phyloP scores from a whole-genome alignment of 53 echinoderm and acorn worm species.

The Paracentrotus lividus region DNA sequence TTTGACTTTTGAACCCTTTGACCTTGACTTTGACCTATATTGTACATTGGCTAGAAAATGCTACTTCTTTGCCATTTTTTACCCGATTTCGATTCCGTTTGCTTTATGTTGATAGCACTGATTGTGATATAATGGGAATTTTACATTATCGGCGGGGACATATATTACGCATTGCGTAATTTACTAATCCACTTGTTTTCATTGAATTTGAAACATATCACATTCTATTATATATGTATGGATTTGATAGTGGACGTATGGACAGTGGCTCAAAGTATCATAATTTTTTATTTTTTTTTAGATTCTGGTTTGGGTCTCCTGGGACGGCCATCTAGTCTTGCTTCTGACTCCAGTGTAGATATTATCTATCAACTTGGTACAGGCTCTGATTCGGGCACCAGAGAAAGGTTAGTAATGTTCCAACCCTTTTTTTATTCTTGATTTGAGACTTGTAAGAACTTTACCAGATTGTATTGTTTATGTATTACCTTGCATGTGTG shows the following conservation, averaged over 20 bases:
- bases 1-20: too few species aligned
- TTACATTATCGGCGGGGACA: too few species aligned
- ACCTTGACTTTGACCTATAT: too few species aligned
- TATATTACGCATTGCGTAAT: too few species aligned
- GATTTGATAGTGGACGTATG: not conserved
- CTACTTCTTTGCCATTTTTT: too few species aligned
- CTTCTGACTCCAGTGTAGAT: slow-evolving; percentile 96
- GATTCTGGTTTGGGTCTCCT: slow-evolving; percentile 80
- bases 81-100: too few species aligned
- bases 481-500: not conserved
- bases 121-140: too few species aligned
- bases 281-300: slow-evolving; percentile 7
- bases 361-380: slow-evolving; percentile 96
- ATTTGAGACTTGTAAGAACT: not conserved
- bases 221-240: too few species aligned
- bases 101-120: too few species aligned
- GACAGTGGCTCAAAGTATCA: not conserved
- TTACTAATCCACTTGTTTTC: too few species aligned
- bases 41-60: too few species aligned
- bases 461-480: not conserved
- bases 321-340: slow-evolving; percentile 75
- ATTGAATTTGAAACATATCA: too few species aligned
- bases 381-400: slow-evolving; percentile 90
- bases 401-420: slow-evolving; percentile 81
- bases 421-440: not conserved